These are phyloP conservation scores for Sinosuthora webbiana DNA, from an alignment of 2,113 vertebrate genomes.

Conservation along the genomic window DNA sequence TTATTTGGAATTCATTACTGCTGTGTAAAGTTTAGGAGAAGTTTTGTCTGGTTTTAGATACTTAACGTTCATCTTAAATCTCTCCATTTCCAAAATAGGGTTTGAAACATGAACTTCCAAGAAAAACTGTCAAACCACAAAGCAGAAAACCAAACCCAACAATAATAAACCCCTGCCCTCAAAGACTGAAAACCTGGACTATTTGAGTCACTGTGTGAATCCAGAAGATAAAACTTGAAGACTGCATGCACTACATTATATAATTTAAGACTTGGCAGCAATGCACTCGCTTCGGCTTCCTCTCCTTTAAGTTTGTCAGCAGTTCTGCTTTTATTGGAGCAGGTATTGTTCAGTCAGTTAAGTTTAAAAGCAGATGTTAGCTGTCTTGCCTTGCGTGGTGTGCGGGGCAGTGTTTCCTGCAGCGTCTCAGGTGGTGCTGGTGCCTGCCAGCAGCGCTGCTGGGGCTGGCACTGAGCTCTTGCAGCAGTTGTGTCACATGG, in stretches of 20 bases:
- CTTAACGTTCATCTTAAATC: not conserved
- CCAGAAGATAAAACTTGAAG: not conserved
- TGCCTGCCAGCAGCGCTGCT: not conserved
- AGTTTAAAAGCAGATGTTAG: not conserved
- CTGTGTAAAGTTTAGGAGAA: not conserved
- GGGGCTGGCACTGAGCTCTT: not conserved
- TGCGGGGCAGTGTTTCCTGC: not conserved
- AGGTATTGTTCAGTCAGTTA: not conserved
- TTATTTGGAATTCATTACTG: not conserved
- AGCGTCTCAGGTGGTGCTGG: not conserved
- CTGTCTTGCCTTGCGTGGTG: fast-evolving
- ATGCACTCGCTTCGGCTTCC: not conserved
- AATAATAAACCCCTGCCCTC: not conserved
- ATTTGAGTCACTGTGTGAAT: not conserved
- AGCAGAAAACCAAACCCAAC: not conserved
- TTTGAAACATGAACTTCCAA: not conserved
- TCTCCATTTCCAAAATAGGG: not conserved
- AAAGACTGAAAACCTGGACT: not conserved
- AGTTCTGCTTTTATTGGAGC: not conserved
- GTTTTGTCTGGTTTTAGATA: not conserved
- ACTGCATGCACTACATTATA: fast-evolving
- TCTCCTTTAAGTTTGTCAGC: not conserved
- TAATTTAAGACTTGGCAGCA: not conserved
- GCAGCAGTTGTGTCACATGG: not conserved
- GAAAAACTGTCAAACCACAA: not conserved